A percentile compares a stretch with the other conserved stretches of the same genome.
Evolutionary conservation across 2,888 invertebrate genomes (phyloP).

Genomic region (Noctua pronuba): DNA sequence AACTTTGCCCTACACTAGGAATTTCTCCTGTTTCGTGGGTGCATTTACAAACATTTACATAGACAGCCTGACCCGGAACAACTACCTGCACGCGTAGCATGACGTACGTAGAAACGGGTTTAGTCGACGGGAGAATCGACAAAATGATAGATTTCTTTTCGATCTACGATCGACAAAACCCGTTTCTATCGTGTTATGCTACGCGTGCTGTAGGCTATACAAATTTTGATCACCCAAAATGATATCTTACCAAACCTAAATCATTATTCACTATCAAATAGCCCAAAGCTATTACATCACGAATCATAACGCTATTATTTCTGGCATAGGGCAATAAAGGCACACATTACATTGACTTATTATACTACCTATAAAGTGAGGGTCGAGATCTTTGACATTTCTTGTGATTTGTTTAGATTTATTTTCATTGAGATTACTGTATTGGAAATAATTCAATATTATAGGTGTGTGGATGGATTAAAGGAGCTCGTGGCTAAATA

Average conservation of each 20-base stretch:
- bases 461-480: not conserved
- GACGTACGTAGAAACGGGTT: no score
- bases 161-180: no score
- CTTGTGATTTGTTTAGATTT: constrained; percentile 22
- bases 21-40: no score
- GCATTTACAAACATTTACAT: not conserved
- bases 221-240: not conserved
- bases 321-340: constrained; percentile 55
- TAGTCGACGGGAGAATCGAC: no score
- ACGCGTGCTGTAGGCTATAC: not conserved
- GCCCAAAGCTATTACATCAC: constrained; percentile 32
- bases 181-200: no score
- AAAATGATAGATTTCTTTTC: no score
- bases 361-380: constrained; percentile 45
- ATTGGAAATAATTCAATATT: not conserved
- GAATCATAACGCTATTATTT: constrained; percentile 54
- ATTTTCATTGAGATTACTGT: not conserved
- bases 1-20: no score
- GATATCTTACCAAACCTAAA: constrained; percentile 14
- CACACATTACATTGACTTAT: constrained; percentile 64
- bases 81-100: no score
- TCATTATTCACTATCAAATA: constrained; percentile 37
- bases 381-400: constrained; percentile 60
- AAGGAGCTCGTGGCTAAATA: no score
- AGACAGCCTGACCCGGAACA: not conserved